A percentile compares a stretch with the other conserved stretches of the same genome.
Conservation (phyloP, 2,888 invertebrate species). For the Endomychus coccineus region DNA sequence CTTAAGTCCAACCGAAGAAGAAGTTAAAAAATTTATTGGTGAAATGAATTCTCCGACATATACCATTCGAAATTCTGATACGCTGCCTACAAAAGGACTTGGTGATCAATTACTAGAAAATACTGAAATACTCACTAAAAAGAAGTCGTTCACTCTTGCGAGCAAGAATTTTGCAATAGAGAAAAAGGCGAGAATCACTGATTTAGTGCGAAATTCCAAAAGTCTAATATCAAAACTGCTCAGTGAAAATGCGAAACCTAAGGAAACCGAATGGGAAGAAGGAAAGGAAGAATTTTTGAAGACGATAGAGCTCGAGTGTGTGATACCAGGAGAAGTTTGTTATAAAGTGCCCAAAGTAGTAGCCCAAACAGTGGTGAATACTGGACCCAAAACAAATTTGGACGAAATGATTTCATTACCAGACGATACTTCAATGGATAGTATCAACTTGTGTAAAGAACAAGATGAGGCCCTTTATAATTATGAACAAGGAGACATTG, state of each 20-base stretch:
- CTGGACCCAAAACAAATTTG: constrained; percentile 14
- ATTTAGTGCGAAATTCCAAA: constrained; percentile 40
- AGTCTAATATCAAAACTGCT: constrained; percentile 30
- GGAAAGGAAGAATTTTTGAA: constrained; percentile 30
- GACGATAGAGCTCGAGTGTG: constrained; percentile 24
- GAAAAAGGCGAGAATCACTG: constrained; percentile 42
- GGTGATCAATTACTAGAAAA: constrained; percentile 29
- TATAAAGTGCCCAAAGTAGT: constrained; percentile 4
- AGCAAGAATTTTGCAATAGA: constrained; percentile 36
- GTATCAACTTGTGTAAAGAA: constrained; percentile 17
- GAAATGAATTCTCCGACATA: constrained; percentile 22
- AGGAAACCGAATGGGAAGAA: constrained; percentile 29
- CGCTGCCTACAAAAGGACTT: constrained; percentile 15
- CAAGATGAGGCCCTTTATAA: constrained; percentile 4
- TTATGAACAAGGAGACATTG: constrained; percentile 6
- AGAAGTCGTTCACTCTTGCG: constrained; percentile 13
- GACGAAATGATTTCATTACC: constrained; percentile 14
- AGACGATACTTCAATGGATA: constrained; percentile 21
- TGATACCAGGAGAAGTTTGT: neutral
- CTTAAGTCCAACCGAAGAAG: constrained; percentile 18
- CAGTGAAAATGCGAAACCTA: constrained; percentile 29
- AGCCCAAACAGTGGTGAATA: constrained; percentile 10
- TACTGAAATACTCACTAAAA: constrained; percentile 19
- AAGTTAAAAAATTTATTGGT: constrained; percentile 20
- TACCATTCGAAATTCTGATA: constrained; percentile 7